Base-by-base conservation (phyloP, 2,888 invertebrate genomes). In the Apantesis nais region DNA sequence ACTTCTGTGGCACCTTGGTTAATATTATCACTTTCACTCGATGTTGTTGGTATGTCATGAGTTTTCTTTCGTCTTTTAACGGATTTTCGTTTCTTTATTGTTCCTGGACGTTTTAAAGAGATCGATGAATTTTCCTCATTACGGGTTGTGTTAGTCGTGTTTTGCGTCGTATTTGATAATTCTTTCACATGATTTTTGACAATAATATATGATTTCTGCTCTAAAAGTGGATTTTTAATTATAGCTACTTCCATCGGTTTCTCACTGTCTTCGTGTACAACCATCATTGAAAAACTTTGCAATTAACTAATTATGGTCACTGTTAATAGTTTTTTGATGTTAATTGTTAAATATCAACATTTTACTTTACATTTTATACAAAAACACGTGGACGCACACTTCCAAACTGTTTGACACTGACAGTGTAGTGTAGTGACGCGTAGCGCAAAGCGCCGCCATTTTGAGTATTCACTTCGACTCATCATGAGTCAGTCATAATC, bases 171-270 rank as follows among this genome's bases (percentile, higher is more conserved):
- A 44, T 78, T 78, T 41, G 68, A 71, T 22, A 86, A 74, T 78
- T 89, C 88, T 48, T 86, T 83, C 16, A 90, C 89, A 73, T 89
- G 89, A 75, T 90, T 89, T 75, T 88, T 86, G 19, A 89, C 86
- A 76, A 90, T 83, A 76, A 90, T 78, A 75, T 80, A 80, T 5
- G 86, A 85, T 48, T 87, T 88, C 79, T 86, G 85, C 3, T 74
- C 83, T 81, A 78, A 79, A 78, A 82, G 74, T 48, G 83, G 80
- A 71, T 82, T 82, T 62, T 80, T 79, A 61, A 78, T 80, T 5
- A 81, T 70, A 0, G 85, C 74, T 39, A 82, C 80, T 80, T 87
- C 86, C 22, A 79, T 72, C 1, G 86, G 83, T 64, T 74, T 77
- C 62, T 83, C 85, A 14, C 68, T 79, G 34, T 86, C 85, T 72